Base-by-base conservation (phyloP, 2,797 vertebrate genomes). In the Propithecus perrieri region DNA sequence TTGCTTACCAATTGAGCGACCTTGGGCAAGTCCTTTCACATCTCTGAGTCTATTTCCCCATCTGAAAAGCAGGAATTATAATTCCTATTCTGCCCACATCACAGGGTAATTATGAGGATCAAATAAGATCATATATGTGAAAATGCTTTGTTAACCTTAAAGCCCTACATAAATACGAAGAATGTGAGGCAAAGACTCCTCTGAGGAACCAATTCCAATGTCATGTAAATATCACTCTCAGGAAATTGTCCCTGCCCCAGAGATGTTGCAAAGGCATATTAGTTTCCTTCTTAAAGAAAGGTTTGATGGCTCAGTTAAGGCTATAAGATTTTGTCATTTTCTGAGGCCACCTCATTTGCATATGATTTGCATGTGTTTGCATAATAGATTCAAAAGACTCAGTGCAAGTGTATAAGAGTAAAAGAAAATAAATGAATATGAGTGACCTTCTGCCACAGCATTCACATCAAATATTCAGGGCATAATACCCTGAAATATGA, bases 381-480 rank as follows among this genome's bases (percentile, higher is more conserved):
- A 96, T 97, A 97, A 98, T 96, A 67, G 35, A 90, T 96, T 97
- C 97, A 94, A 96, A 96, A 97, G 94, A 96, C 61, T 97, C 94
- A 7, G 80, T 94, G 93, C 89, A 80, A 97, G 93, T 96, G 80
- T 96, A 85, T 97, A 94, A 95, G 92, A 97, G 94, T 95, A 96
- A 98, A 97, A 93, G 95, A 94, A 97, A 97, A 97, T 98, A 97
- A 97, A 96, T 97, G 97, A 97, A 95, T 96, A 95, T 55, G 55
- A 97, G 95, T 98, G 97, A 97, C 97, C 97, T 97, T 97, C 97
- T 97, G 96, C 94, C 97, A 98, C 24, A 96, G 95, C 97, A 94
- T 97, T 97, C 96, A 97, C 88, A 97, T 97, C 93, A 97, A 94
- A 98, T 98, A 98, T 98, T 97, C 96, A 97, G 97, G 97, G 97